Conservation (phyloP, 1,140 invertebrate species). For the Musca domestica region DNA sequence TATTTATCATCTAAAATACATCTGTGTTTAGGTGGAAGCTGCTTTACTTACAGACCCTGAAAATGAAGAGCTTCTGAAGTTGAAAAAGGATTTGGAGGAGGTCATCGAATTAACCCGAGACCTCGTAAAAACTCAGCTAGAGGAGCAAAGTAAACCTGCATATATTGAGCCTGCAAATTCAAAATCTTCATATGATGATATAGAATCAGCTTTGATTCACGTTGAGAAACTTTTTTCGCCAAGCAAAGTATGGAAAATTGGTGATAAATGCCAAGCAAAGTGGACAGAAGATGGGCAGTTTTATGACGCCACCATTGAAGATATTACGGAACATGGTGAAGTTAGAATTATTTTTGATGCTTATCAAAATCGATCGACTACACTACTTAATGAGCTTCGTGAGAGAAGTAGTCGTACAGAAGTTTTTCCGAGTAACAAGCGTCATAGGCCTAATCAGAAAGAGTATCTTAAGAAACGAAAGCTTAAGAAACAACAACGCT, state of each 20-base stretch:
- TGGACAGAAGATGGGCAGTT: slow-evolving; percentile 86
- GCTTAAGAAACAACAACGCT: slow-evolving; percentile 87
- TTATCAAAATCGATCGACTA: slow-evolving; percentile 79
- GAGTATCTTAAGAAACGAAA: slow-evolving; percentile 94
- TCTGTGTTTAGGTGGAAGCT: slow-evolving; percentile 77
- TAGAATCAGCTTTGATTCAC: slow-evolving; percentile 60
- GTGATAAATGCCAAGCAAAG: slow-evolving; percentile 80
- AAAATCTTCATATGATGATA: slow-evolving; percentile 55
- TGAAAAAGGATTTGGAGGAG: slow-evolving; percentile 89
- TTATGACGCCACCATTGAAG: slow-evolving; percentile 88
- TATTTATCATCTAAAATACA: slow-evolving; percentile 21
- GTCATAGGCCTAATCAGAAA: slow-evolving; percentile 70
- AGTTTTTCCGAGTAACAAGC: slow-evolving; percentile 54
- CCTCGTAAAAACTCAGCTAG: slow-evolving; percentile 80
- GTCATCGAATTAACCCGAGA: slow-evolving; percentile 90
- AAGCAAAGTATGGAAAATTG: slow-evolving; percentile 69
- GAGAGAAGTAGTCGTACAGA: slow-evolving; percentile 57
- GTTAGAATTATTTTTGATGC: slow-evolving; percentile 88
- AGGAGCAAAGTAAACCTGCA: slow-evolving; percentile 65
- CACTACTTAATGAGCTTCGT: slow-evolving; percentile 72
- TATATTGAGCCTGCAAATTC: slow-evolving; percentile 53
- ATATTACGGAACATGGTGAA: slow-evolving; percentile 77
- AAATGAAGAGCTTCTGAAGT: slow-evolving; percentile 87
- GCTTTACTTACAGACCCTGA: slow-evolving; percentile 84
- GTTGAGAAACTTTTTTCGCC: slow-evolving; percentile 57